Evolutionary conservation across 1,140 invertebrate genomes (phyloP).

Genomic region (Drosophila kurseongensis): DNA sequence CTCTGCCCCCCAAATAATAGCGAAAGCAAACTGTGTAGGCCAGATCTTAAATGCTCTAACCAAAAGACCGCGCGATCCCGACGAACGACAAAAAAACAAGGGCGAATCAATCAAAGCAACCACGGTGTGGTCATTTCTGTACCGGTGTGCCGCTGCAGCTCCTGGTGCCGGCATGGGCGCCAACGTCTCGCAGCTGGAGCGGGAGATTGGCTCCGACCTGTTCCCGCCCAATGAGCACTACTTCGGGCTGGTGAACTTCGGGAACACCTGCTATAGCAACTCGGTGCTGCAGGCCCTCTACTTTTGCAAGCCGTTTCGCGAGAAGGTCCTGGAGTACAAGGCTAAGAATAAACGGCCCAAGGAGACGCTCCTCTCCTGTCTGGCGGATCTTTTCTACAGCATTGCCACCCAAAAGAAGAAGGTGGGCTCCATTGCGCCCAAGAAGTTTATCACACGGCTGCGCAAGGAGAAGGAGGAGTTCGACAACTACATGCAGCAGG

Average conservation of each 20-base stretch:
- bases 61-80: slow-evolving; percentile 17
- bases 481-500: slow-evolving; percentile 99
- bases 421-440: slow-evolving; percentile 99
- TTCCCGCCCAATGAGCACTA: slow-evolving; percentile 99
- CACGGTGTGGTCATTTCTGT: slow-evolving; percentile 78
- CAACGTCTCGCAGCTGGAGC: slow-evolving; percentile 98
- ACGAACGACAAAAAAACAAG: slow-evolving; percentile 16
- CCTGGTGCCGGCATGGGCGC: slow-evolving; percentile 89
- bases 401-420: slow-evolving; percentile 99
- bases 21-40: slow-evolving; percentile 53
- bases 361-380: slow-evolving; percentile 98
- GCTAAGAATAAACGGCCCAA: slow-evolving; percentile 98
- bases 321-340: slow-evolving; percentile 99
- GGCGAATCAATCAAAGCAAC: slow-evolving; percentile 46
- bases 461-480: slow-evolving; percentile 99
- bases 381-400: slow-evolving; percentile 99
- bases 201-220: slow-evolving; percentile 98
- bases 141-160: slow-evolving; percentile 76
- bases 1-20: slow-evolving; percentile 57
- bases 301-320: slow-evolving; percentile 99
- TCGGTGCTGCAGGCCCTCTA: slow-evolving; percentile 99
- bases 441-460: slow-evolving; percentile 99
- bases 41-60: slow-evolving; percentile 44
- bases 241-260: slow-evolving; percentile 99
- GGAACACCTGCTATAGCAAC: slow-evolving; percentile 99